Evolutionary conservation across 2,113 vertebrate genomes (phyloP).

Genomic region (Gallinago jamesoni): DNA sequence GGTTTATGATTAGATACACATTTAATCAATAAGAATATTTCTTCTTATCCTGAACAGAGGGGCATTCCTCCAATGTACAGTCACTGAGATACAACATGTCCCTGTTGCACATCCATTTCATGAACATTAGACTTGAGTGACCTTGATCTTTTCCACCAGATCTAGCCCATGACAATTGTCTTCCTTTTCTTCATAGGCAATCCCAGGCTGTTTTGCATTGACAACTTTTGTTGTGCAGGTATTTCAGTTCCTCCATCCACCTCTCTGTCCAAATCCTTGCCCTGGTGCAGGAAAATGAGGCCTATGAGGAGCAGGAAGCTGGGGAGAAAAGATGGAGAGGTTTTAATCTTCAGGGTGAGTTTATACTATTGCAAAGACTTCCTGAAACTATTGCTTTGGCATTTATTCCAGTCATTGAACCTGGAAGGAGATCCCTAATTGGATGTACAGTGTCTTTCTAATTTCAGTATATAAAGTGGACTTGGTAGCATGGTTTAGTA

Average conservation of each 20-base stretch:
- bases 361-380: not conserved
- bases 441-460: not conserved
- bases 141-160: not conserved
- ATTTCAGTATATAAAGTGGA: not conserved
- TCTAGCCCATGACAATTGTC: not conserved
- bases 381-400: not conserved
- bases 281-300: not conserved
- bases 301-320: not conserved
- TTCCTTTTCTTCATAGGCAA: not conserved
- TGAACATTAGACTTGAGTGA: not conserved
- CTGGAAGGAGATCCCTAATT: not conserved
- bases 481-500: not conserved
- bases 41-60: not conserved
- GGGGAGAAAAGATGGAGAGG: not conserved
- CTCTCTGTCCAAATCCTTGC: not conserved
- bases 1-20: not conserved
- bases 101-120: not conserved
- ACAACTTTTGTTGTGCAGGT: not conserved
- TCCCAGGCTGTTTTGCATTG: not conserved
- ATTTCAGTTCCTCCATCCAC: not conserved
- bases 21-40: not conserved
- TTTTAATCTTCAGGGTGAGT: not conserved
- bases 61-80: fast-evolving
- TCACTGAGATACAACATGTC: not conserved
- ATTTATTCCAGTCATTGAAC: not conserved